phyloP scores from a whole-genome alignment of 2,888 invertebrate genomes.

The Drosophila pseudotalamancana region DNA sequence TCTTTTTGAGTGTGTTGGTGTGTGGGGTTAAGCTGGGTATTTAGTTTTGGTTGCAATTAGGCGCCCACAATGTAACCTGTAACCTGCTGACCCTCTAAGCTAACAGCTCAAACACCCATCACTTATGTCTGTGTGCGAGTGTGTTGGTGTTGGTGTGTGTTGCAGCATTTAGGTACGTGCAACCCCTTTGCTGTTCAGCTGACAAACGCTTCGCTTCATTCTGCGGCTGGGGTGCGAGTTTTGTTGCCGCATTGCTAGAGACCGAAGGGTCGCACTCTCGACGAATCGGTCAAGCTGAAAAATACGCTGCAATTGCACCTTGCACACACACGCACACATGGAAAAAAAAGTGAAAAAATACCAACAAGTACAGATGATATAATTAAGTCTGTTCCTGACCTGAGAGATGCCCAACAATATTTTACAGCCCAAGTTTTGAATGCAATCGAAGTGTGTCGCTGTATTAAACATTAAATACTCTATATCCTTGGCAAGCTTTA shows the following conservation, averaged over 20 bases:
- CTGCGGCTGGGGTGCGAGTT: conserved; percentile 63
- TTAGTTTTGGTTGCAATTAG: conserved; percentile 64
- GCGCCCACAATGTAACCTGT: conserved; percentile 43
- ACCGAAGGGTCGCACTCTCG: conserved; percentile 52
- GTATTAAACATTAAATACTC: no score
- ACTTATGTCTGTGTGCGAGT: conserved; percentile 13
- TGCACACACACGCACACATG: conserved; percentile 29
- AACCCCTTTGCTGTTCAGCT: conserved; percentile 59
- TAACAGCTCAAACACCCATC: conserved; percentile 41
- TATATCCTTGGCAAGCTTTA: no score
- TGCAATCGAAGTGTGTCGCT: no score
- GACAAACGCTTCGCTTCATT: conserved; percentile 69
- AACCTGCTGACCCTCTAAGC: conserved; percentile 79
- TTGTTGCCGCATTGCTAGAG: conserved; percentile 56
- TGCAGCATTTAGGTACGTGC: conserved; percentile 44
- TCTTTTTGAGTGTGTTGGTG: background rate
- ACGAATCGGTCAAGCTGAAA: conserved; percentile 81
- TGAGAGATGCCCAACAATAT: conserved; percentile 7
- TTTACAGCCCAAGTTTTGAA: background rate
- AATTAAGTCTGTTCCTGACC: conserved; percentile 16
- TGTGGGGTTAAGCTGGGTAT: conserved; percentile 3
- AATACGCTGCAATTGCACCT: conserved; percentile 79
- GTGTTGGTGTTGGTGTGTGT: no score
- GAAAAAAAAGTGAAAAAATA: conserved; percentile 13
- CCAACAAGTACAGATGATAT: conserved; percentile 29